Base-by-base conservation (phyloP, 1,140 invertebrate species). In the Temnothorax longispinosus region DNA sequence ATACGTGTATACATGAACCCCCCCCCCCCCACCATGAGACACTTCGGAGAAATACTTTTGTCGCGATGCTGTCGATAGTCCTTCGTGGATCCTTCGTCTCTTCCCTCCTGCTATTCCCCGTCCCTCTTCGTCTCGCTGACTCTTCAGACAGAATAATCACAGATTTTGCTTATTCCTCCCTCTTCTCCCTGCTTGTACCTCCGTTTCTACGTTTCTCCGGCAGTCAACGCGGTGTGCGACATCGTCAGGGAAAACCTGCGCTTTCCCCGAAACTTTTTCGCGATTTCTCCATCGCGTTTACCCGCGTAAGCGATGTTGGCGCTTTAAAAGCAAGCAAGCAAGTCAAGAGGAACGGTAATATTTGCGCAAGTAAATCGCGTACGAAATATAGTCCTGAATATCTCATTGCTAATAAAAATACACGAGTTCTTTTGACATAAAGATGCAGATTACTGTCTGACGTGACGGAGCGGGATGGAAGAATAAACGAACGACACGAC, bases 131-230 rank as follows among this genome's bases (percentile, higher is more conserved):
- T 58, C 50, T 15, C 60, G 60, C 13, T 41, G 18, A 41, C 35
- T 75, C 52, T 56, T 52, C 69, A 74, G 47, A 74, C 27, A 74
- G 52, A 67, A 64, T 80, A 80, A 69, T 80, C 47, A 67, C 44
- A 47, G 77, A 67, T 80, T 64, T 80, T 21, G 32, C 32, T 62
- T 4, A 18, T 64, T 41, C 44, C 41, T 65, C 18, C 4, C 13
- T 21, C 11, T 18, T 54, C 4, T 6, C 5, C 18, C 52, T n/a
- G 18, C 18, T 54, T 7, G 15, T 6, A 0, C 4, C 76, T 7
- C 10, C 13, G 11, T 50, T 38, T 35, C 15, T 15, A 7, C 27
- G 13, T 76, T 8, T 21, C 56, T 77, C 56, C 21, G 54, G 13
- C 15, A 3, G 13, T 56, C 41, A 50, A 21, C 15, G 50, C 11